Evolutionary conservation across 2,888 invertebrate genomes (phyloP).

Genomic region (Athalia rosae): DNA sequence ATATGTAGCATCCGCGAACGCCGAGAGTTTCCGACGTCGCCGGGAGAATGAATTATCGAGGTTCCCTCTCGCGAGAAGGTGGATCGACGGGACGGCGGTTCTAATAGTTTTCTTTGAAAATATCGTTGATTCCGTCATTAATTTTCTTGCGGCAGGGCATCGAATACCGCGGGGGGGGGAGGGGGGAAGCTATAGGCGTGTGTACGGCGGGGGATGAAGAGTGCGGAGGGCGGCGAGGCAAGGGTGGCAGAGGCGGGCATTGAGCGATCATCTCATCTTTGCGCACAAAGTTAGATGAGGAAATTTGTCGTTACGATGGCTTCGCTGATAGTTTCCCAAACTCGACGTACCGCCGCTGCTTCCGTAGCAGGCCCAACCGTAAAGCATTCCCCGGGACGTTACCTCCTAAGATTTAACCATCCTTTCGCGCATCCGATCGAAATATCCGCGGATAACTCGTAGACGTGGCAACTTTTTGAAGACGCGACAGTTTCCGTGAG

Average conservation of each 20-base stretch:
- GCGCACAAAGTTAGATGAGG: conserved; percentile 72
- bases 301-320: conserved; percentile 72
- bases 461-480: not conserved
- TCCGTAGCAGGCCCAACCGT: not conserved
- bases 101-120: conserved; percentile 53
- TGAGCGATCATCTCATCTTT: conserved; percentile 73
- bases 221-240: conserved; percentile 49
- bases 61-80: not conserved
- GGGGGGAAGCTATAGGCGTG: conserved; percentile 50
- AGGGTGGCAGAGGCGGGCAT: conserved; percentile 61
- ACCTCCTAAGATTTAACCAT: not conserved
- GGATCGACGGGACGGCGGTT: not conserved
- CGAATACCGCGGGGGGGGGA: conserved; percentile 46
- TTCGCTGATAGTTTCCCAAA: conserved; percentile 70
- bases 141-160: conserved; percentile 55
- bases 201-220: conserved; percentile 24
- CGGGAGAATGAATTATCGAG: conserved; percentile 20
- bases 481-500: too few relatives aligned
- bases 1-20: too few relatives aligned
- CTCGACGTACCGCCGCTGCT: conserved; percentile 50
- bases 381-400: conserved; percentile 36
- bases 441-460: not conserved
- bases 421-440: too few relatives aligned
- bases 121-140: conserved; percentile 64
- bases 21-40: conserved; percentile 4